Evolutionary conservation across 1,140 invertebrate genomes (phyloP).

Genomic region (Caenorhabditis inopinata): DNA sequence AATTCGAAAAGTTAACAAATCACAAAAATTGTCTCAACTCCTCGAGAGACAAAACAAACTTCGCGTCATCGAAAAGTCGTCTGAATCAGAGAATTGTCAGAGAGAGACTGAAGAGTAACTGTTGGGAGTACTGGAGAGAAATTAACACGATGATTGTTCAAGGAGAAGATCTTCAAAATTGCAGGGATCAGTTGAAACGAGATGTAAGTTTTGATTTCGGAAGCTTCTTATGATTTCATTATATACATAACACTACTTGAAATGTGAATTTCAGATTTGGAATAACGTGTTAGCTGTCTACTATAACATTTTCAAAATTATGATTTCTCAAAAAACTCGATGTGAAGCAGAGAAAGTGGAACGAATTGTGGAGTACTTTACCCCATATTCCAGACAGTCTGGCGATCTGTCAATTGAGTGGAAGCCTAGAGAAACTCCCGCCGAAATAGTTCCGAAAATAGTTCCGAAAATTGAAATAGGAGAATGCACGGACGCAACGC

Average conservation of each 20-base stretch:
- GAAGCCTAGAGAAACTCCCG: not conserved
- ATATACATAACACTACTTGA: too few relatives aligned
- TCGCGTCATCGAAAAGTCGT: not conserved
- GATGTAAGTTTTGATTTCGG: not conserved
- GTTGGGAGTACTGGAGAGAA: not conserved
- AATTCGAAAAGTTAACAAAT: not conserved
- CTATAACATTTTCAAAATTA: not conserved
- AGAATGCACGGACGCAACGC: too few relatives aligned
- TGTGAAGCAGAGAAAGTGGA: not conserved
- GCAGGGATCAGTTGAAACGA: not conserved
- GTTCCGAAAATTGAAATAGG: too few relatives aligned
- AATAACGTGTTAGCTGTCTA: not conserved
- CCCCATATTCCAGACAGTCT: not conserved
- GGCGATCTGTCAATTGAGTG: not conserved
- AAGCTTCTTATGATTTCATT: too few relatives aligned
- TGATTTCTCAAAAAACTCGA: not conserved
- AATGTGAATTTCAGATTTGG: not conserved
- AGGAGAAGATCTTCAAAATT: not conserved
- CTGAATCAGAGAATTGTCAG: not conserved
- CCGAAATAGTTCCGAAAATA: too few relatives aligned
- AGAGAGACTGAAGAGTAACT: not conserved
- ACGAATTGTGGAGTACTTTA: not conserved
- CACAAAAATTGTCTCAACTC: not conserved
- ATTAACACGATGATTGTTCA: not conserved
- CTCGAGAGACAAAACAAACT: conserved; percentile 4